These are phyloP conservation scores for Hippopotamus amphibius DNA, from an alignment of 2,113 vertebrate genomes.

Conservation along the genomic window DNA sequence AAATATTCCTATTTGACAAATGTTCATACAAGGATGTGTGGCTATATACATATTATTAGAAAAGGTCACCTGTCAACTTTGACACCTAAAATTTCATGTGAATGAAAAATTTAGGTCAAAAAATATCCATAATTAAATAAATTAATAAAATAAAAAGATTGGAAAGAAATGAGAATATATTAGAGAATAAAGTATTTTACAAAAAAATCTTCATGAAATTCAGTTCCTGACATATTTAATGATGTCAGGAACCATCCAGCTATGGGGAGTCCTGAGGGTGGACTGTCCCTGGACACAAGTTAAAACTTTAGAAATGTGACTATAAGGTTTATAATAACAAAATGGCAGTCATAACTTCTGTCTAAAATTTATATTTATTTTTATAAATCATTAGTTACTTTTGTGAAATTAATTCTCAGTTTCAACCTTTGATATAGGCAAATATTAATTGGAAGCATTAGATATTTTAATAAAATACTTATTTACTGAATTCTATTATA, in stretches of 20 bases:
- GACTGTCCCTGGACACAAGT: too few relatives aligned
- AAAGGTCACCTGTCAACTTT: neutral
- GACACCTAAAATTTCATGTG: neutral
- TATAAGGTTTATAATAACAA: neutral
- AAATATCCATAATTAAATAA: neutral
- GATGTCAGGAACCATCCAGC: rapidly evolving
- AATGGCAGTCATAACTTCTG: neutral
- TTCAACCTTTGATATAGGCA: neutral
- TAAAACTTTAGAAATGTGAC: neutral
- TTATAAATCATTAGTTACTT: neutral
- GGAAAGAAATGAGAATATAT: neutral
- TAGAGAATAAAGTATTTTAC: neutral
- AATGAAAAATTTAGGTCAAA: neutral
- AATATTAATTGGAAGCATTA: neutral
- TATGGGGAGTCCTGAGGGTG: neutral
- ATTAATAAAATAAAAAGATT: neutral
- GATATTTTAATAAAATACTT: neutral
- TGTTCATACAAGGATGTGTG: neutral
- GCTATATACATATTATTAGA: neutral
- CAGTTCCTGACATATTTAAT: neutral
- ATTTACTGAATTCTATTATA: neutral
- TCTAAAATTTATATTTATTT: neutral
- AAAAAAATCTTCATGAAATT: neutral
- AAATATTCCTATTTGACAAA: neutral
- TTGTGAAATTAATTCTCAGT: neutral